Evolutionary conservation across 2,113 vertebrate genomes (phyloP).

Genomic region (Geococcyx californianus): DNA sequence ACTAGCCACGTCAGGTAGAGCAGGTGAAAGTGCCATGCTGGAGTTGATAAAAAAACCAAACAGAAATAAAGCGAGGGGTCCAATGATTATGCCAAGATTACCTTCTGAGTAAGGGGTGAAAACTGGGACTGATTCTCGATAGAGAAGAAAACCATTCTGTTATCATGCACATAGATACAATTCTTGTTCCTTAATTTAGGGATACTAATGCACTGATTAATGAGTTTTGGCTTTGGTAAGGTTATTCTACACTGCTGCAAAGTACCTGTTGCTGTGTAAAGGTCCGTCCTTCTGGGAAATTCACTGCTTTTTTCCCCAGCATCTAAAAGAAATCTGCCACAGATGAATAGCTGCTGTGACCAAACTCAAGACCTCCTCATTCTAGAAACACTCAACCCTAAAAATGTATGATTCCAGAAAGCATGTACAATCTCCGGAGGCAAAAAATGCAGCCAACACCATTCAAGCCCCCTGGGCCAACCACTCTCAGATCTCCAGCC

Average conservation of each 20-base stretch:
- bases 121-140: neutral
- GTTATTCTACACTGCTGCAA: neutral
- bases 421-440: neutral
- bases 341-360: neutral
- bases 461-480: neutral
- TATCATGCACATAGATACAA: neutral
- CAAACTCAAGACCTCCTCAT: neutral
- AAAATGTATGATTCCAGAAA: neutral
- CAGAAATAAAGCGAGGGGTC: neutral
- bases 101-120: neutral
- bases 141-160: slow-evolving; percentile 2
- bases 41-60: neutral
- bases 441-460: neutral
- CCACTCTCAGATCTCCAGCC: neutral
- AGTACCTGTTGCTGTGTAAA: neutral
- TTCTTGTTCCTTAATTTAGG: neutral
- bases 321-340: neutral
- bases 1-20: neutral
- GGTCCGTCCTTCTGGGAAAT: neutral
- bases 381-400: neutral
- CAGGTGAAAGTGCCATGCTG: neutral
- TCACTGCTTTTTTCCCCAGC: neutral
- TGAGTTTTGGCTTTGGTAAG: neutral
- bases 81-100: neutral
- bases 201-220: neutral